phyloP scores from a whole-genome alignment of 1,140 invertebrate species.

The Apis laboriosa region DNA sequence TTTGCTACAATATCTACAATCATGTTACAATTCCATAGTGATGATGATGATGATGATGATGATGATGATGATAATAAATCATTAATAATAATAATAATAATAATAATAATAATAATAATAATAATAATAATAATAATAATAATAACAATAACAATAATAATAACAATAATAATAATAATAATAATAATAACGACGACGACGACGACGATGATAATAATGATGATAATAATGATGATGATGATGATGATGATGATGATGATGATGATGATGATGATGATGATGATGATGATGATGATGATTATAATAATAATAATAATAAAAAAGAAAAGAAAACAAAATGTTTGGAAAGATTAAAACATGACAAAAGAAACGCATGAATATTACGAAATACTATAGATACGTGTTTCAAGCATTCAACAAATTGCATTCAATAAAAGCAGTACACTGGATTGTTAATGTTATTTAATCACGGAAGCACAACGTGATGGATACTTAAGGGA shows the following conservation, averaged over 20 bases:
- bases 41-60: constrained; percentile 3
- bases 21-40: constrained; percentile 31
- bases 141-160: constrained; percentile 5
- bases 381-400: constrained; percentile 11
- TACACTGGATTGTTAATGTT: constrained; percentile 41
- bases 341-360: constrained; percentile 34
- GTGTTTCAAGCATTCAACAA: not conserved
- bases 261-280: not conserved
- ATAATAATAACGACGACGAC: not conserved
- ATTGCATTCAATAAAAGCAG: constrained; percentile 31
- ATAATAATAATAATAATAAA: not conserved
- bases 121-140: not conserved
- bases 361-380: constrained; percentile 26
- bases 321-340: constrained; percentile 38
- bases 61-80: not conserved
- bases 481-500: not conserved
- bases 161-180: not conserved
- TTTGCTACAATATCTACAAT: constrained; percentile 27
- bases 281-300: not conserved
- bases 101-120: not conserved
- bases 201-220: constrained; percentile 6
- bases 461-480: constrained; percentile 39
- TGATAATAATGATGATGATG: not conserved
- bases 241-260: constrained; percentile 12
- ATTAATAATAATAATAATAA: not conserved